A percentile compares a stretch with the other conserved stretches of the same genome.
phyloP scores from a whole-genome alignment of 2,888 invertebrate genomes.

The Augiades crinisus region DNA sequence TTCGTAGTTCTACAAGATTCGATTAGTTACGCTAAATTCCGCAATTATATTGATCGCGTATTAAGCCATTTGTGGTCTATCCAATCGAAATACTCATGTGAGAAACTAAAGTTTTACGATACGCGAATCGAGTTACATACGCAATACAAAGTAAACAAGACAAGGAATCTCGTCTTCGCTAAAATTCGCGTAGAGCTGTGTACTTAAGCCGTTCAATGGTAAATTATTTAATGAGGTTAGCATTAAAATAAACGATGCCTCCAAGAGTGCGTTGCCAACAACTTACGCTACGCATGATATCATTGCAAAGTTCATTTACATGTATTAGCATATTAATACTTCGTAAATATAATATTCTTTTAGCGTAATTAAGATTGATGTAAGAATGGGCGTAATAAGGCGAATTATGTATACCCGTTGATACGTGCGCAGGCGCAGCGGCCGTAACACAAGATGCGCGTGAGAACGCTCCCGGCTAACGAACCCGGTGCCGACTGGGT shows the following conservation, averaged over 20 bases:
- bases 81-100: background rate
- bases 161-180: background rate
- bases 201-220: background rate
- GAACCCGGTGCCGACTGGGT: constrained; percentile 52
- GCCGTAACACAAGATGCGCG: constrained; percentile 47
- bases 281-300: background rate
- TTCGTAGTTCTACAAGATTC: constrained; percentile 1
- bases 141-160: background rate
- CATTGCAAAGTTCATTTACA: constrained; percentile 11
- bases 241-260: background rate
- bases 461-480: constrained; percentile 61
- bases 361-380: constrained; percentile 18
- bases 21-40: constrained; percentile 19
- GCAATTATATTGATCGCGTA: constrained; percentile 8
- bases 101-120: background rate
- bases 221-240: background rate
- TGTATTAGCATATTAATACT: constrained; percentile 12
- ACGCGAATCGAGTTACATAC: background rate
- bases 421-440: constrained; percentile 1
- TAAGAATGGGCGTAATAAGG: constrained; percentile 2
- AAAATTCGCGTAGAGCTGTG: background rate
- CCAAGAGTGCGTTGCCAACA: background rate
- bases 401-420: no score
- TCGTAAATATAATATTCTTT: constrained; percentile 1
- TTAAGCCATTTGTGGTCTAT: constrained; percentile 2